Percentiles rank a stretch among this genome's conserved stretches.
These are phyloP conservation scores for Tachina grossa DNA, from an alignment of 2,888 invertebrate genomes.

Conservation along the genomic window DNA sequence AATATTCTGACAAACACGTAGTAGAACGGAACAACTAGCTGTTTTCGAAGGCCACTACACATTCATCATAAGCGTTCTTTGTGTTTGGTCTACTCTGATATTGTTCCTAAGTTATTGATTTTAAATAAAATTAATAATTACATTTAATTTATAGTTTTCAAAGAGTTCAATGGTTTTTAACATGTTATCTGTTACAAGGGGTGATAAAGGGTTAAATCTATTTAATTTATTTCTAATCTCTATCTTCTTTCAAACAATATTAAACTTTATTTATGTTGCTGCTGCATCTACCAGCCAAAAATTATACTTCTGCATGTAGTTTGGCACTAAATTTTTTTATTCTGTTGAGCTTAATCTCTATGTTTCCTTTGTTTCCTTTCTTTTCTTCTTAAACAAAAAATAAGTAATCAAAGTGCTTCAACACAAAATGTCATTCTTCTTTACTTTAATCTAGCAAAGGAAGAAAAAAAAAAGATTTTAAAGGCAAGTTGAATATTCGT, in stretches of 20 bases:
- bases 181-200: too few relatives aligned
- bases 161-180: too few relatives aligned
- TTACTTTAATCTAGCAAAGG: conserved; percentile 37
- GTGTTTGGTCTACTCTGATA: too few relatives aligned
- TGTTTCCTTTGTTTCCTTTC: conserved; percentile 8
- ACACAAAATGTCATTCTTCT: conserved; percentile 19
- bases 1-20: too few relatives aligned
- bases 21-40: too few relatives aligned
- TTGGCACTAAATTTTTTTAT: neutral
- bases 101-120: too few relatives aligned
- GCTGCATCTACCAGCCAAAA: neutral
- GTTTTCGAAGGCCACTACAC: too few relatives aligned
- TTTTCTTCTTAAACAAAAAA: conserved; percentile 1
- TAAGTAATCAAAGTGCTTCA: conserved; percentile 42
- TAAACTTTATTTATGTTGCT: conserved; percentile 1
- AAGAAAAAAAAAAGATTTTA: neutral
- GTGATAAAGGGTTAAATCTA: too few relatives aligned
- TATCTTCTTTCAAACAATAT: neutral
- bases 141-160: too few relatives aligned
- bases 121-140: too few relatives aligned
- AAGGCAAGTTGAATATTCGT: neutral
- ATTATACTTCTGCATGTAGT: conserved; percentile 15
- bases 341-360: neutral
- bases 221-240: too few relatives aligned
- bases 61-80: too few relatives aligned